phyloP scores from a whole-genome alignment of 2,113 vertebrate species.

The Natator depressus region DNA sequence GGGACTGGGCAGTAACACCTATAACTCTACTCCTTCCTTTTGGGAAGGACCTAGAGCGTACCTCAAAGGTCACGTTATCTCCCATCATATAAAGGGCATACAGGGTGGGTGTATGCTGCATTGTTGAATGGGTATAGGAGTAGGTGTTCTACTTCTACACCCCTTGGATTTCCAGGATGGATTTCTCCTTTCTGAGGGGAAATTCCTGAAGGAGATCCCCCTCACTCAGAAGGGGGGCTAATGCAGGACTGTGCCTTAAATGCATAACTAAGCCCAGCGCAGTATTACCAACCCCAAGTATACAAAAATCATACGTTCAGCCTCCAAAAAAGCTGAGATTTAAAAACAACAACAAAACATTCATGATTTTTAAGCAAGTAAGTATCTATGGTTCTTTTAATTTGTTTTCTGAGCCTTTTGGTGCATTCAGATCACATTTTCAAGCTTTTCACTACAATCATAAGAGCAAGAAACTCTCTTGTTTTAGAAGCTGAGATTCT shows the following conservation, averaged over 20 bases:
- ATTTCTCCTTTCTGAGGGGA: background rate
- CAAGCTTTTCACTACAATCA: background rate
- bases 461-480: background rate
- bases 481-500: slow-evolving; percentile 10
- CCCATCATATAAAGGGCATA: background rate
- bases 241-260: background rate
- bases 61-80: background rate
- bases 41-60: background rate
- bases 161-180: background rate
- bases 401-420: slow-evolving; percentile 23
- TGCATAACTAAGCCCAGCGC: background rate
- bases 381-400: background rate
- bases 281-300: background rate
- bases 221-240: background rate
- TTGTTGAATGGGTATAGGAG: background rate
- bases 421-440: background rate
- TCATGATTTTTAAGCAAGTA: background rate
- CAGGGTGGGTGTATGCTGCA: background rate
- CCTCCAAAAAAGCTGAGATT: background rate
- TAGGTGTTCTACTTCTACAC: background rate
- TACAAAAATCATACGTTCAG: background rate
- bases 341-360: background rate
- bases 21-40: background rate
- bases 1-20: background rate
- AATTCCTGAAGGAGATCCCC: background rate